These are phyloP conservation scores for Nephrotoma appendiculata DNA, from an alignment of 2,888 invertebrate genomes.

Conservation along the genomic window DNA sequence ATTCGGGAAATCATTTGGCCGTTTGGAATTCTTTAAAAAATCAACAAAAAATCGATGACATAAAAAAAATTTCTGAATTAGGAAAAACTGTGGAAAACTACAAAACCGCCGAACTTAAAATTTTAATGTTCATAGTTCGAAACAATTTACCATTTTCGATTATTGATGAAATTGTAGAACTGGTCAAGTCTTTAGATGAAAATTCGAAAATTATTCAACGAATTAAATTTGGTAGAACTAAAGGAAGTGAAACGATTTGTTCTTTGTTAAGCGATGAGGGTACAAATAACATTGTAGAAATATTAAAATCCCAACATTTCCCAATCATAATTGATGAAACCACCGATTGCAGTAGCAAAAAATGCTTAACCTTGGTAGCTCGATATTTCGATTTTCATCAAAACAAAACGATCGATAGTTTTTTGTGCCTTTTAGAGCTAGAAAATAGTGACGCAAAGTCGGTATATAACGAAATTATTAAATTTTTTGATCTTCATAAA, in stretches of 20 bases:
- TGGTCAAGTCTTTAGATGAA: too few relatives aligned
- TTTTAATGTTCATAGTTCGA: too few relatives aligned
- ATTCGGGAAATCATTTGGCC: neutral
- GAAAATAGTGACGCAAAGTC: constrained; percentile 1
- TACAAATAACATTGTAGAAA: neutral
- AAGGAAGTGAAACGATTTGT: neutral
- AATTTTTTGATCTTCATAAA: constrained; percentile 7
- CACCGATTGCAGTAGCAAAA: constrained; percentile 8
- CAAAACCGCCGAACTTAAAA: too few relatives aligned
- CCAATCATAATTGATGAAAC: constrained; percentile 10
- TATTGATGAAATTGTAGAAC: too few relatives aligned
- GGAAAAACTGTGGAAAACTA: neutral
- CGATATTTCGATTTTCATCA: constrained; percentile 8
- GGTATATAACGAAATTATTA: constrained; percentile 5
- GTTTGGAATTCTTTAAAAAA: neutral
- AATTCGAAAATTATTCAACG: neutral
- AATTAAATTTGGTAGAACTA: constrained; percentile 1
- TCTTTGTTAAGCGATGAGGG: neutral
- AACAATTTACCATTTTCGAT: too few relatives aligned
- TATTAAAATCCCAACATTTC: constrained; percentile 5
- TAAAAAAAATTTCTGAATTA: neutral
- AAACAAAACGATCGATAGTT: constrained; percentile 8
- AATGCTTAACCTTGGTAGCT: constrained; percentile 8
- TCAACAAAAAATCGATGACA: neutral
- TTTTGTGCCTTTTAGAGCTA: constrained; percentile 2